Conservation (phyloP, 1,140 invertebrate genomes). For the Bombyx mandarina region DNA sequence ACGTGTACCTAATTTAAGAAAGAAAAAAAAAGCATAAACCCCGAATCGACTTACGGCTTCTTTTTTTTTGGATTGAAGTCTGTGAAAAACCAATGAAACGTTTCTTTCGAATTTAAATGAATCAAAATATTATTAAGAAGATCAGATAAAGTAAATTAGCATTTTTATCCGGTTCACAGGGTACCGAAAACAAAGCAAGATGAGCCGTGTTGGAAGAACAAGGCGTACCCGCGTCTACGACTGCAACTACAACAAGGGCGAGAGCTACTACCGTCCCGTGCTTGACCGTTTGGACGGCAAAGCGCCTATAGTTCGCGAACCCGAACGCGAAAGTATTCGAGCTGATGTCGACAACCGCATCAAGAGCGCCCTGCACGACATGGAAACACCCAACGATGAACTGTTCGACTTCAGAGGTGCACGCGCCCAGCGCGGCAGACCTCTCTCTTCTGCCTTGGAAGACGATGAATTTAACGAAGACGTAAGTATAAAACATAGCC, state of each 20-base stretch:
- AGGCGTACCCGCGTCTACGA: constrained; percentile 82
- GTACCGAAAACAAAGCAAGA: constrained; percentile 7
- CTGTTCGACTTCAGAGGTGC: constrained; percentile 66
- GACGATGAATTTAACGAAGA: constrained; percentile 63
- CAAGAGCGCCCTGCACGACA: constrained; percentile 66
- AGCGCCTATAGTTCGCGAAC: constrained; percentile 69
- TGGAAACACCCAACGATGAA: constrained; percentile 47
- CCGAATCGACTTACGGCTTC: too few relatives aligned
- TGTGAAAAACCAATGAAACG: too few relatives aligned
- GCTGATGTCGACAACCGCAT: constrained; percentile 62
- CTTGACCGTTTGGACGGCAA: constrained; percentile 82
- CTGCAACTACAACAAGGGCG: constrained; percentile 85
- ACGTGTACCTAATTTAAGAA: too few relatives aligned
- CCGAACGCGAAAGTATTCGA: constrained; percentile 41
- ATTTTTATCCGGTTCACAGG: too few relatives aligned
- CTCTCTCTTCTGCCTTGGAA: constrained; percentile 61
- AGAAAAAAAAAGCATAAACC: too few relatives aligned
- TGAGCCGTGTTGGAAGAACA: constrained; percentile 72
- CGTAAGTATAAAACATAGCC: constrained; percentile 30
- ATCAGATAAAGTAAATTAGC: too few relatives aligned
- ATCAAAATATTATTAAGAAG: too few relatives aligned
- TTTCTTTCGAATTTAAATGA: too few relatives aligned
- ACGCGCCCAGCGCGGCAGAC: constrained; percentile 50
- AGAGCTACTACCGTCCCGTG: constrained; percentile 83
- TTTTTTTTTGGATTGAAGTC: too few relatives aligned